These are phyloP conservation scores for Myiothlypis coronata DNA, from an alignment of 2,797 vertebrate genomes.

Conservation along the genomic window DNA sequence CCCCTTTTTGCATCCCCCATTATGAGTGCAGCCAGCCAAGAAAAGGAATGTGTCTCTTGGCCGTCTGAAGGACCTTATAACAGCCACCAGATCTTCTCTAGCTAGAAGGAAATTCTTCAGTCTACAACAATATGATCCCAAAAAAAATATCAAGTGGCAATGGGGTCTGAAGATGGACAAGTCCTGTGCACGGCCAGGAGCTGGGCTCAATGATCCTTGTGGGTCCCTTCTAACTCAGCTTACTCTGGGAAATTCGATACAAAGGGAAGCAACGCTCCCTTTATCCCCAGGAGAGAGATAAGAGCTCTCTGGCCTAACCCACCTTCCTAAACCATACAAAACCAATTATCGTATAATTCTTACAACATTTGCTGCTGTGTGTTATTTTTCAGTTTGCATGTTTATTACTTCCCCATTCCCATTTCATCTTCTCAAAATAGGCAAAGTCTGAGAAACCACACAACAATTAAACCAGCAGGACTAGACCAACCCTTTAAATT, in stretches of 20 bases:
- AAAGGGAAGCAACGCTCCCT: neutral
- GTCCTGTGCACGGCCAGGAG: rapidly evolving
- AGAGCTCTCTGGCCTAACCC: neutral
- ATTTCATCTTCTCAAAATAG: neutral
- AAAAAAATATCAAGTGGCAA: neutral
- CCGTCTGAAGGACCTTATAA: neutral
- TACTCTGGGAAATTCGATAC: neutral
- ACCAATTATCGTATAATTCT: neutral
- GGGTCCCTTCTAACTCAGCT: neutral
- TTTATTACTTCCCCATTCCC: neutral
- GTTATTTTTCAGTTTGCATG: neutral
- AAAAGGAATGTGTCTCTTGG: neutral
- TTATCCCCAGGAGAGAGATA: neutral
- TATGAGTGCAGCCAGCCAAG: rapidly evolving
- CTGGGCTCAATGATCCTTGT: neutral
- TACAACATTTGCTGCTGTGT: rapidly evolving
- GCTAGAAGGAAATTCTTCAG: neutral
- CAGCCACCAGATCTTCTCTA: neutral
- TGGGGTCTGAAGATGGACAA: neutral
- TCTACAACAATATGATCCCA: neutral
- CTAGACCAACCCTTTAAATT: neutral
- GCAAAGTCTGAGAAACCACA: neutral
- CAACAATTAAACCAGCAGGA: neutral
- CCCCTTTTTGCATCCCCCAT: rapidly evolving
- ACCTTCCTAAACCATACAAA: neutral